phyloP scores from a whole-genome alignment of 2,888 invertebrate species.

The Charanyca ferruginea region DNA sequence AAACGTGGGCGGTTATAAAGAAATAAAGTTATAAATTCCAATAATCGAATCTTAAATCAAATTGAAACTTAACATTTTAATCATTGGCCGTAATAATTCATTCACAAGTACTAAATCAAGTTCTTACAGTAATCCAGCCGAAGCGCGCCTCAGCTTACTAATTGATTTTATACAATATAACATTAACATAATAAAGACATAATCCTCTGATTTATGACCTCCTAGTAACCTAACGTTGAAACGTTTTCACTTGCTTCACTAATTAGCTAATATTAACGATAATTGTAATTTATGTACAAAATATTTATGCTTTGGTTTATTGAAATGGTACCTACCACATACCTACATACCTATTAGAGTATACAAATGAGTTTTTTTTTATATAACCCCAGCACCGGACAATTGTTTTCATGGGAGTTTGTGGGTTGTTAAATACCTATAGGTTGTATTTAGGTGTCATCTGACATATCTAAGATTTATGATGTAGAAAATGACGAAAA shows the following conservation, averaged over 20 bases:
- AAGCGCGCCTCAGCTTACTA: constrained; percentile 58
- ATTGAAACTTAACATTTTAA: constrained; percentile 45
- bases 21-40: constrained; percentile 8
- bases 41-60: constrained; percentile 22
- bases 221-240: constrained; percentile 31
- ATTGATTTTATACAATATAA: constrained; percentile 67
- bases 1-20: constrained; percentile 5
- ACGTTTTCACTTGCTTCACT: constrained; percentile 51
- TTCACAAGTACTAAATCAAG: constrained; percentile 50
- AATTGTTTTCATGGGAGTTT: background rate
- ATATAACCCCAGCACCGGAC: background rate
- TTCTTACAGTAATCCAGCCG: constrained; percentile 49
- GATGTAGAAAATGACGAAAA: too few relatives aligned
- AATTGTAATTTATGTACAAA: constrained; percentile 63
- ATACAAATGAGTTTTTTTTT: background rate
- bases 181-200: constrained; percentile 71
- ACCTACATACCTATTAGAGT: background rate
- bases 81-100: constrained; percentile 48
- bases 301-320: constrained; percentile 51
- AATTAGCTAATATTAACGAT: constrained; percentile 60
- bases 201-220: constrained; percentile 66
- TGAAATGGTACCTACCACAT: constrained; percentile 9
- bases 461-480: constrained; percentile 42
- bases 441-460: background rate
- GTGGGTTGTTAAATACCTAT: background rate